Percentiles rank a stretch among this genome's conserved stretches.
Evolutionary conservation across 2,888 invertebrate species (phyloP).

Genomic region (Eristalis intricaria): DNA sequence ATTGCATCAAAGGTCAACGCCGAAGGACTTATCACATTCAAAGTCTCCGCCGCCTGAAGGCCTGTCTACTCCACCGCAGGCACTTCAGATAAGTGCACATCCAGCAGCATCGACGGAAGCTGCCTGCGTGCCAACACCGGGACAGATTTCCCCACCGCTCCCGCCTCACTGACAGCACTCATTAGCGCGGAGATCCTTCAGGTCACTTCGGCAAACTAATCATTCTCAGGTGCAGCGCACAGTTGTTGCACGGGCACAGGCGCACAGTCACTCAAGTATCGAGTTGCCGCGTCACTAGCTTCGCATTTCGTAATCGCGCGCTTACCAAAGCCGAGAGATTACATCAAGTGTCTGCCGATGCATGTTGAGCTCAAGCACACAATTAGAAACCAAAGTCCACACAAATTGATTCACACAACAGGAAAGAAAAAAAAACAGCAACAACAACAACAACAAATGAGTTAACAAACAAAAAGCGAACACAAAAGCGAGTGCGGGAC

Average conservation of each 20-base stretch:
- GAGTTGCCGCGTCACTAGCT: constrained; percentile 1
- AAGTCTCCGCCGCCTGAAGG: not conserved
- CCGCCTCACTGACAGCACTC: constrained; percentile 19
- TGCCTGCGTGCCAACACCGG: not conserved
- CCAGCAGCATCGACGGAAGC: not conserved
- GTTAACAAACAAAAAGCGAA: constrained; percentile 37
- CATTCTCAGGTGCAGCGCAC: constrained; percentile 8
- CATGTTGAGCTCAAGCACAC: constrained; percentile 30
- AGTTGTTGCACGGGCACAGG: constrained; percentile 2
- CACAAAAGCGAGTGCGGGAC: constrained; percentile 43
- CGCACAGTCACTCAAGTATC: constrained; percentile 10
- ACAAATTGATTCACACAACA: constrained; percentile 17
- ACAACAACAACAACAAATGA: constrained; percentile 25
- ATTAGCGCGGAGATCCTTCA: constrained; percentile 25
- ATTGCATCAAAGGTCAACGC: not conserved
- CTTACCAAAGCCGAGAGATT: constrained; percentile 24
- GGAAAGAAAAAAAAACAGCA: constrained; percentile 31
- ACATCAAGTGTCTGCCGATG: constrained; percentile 19
- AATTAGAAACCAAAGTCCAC: constrained; percentile 51
- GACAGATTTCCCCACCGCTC: not conserved
- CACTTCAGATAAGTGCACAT: not conserved
- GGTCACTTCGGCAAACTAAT: constrained; percentile 32
- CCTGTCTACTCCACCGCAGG: not conserved
- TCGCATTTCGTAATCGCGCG: constrained; percentile 33
- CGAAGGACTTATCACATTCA: not conserved